Evolutionary conservation across 2,888 invertebrate species (phyloP).

Genomic region (Drosophila putrida): DNA sequence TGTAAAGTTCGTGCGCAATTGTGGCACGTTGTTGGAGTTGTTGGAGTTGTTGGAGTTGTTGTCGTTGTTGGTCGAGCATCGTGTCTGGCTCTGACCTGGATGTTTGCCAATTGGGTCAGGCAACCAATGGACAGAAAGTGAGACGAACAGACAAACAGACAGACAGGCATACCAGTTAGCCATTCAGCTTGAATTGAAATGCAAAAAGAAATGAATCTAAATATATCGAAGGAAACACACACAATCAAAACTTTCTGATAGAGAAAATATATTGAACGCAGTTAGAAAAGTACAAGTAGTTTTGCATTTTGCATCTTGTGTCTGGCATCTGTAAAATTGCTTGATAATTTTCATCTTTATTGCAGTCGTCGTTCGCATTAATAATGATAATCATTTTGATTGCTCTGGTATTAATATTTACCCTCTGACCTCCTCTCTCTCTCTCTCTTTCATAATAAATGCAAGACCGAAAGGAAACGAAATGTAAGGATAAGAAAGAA

Average conservation of each 20-base stretch:
- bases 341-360: constrained; percentile 2
- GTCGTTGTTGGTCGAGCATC: constrained; percentile 19
- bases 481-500: not conserved
- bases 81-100: constrained; percentile 61
- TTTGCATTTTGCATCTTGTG: constrained; percentile 1
- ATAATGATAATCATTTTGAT: constrained; percentile 56
- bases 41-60: constrained; percentile 19
- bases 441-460: constrained; percentile 35
- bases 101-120: constrained; percentile 75
- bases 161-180: constrained; percentile 1
- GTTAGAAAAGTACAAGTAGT: not conserved
- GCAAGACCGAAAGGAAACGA: constrained; percentile 16
- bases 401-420: constrained; percentile 55
- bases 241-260: constrained; percentile 4
- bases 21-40: constrained; percentile 35
- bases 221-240: constrained; percentile 41
- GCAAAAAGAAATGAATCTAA: constrained; percentile 45
- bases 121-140: constrained; percentile 12
- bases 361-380: constrained; percentile 27
- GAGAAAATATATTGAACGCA: constrained; percentile 1
- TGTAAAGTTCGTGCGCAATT: constrained; percentile 36
- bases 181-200: constrained; percentile 26
- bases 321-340: not conserved
- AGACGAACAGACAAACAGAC: constrained; percentile 10
- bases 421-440: constrained; percentile 8